Evolutionary conservation across 2,888 invertebrate genomes (phyloP).

Genomic region (Phorcus lineatus): DNA sequence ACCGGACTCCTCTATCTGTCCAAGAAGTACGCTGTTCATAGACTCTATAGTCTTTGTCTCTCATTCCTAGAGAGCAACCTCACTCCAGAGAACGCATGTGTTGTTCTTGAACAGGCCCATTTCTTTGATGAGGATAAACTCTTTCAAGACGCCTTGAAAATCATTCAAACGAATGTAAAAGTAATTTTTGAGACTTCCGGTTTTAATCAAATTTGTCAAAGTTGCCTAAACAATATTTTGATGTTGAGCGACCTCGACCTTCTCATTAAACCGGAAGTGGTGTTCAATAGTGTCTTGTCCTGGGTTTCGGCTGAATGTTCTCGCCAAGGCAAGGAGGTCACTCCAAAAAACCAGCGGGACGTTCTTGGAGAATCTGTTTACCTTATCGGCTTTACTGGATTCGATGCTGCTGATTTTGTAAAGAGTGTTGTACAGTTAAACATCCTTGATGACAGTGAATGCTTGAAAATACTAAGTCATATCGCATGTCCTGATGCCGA

Average conservation of each 20-base stretch:
- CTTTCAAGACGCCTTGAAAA: background rate
- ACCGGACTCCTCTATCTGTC: slow-evolving; percentile 12
- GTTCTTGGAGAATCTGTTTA: background rate
- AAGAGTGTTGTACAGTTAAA: no score
- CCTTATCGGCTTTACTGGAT: background rate
- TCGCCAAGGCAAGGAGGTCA: background rate
- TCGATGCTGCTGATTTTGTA: no score
- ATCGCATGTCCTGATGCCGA: no score
- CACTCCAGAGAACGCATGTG: slow-evolving; percentile 18
- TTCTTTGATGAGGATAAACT: slow-evolving; percentile 14
- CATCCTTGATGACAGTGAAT: no score
- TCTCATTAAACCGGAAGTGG: background rate
- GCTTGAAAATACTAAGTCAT: no score
- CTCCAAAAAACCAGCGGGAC: background rate
- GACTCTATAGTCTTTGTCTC: slow-evolving; percentile 8
- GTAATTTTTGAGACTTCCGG: background rate
- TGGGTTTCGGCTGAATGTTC: background rate
- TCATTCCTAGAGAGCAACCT: background rate
- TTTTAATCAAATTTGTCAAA: background rate
- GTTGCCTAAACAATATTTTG: background rate
- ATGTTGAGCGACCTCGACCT: background rate
- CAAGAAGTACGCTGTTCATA: slow-evolving; percentile 21
- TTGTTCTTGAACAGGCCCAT: slow-evolving; percentile 15
- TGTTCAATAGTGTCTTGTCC: background rate
- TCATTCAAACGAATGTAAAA: background rate